Conservation (phyloP, 2,888 invertebrate species). For the Nesidiocoris tenuis region DNA sequence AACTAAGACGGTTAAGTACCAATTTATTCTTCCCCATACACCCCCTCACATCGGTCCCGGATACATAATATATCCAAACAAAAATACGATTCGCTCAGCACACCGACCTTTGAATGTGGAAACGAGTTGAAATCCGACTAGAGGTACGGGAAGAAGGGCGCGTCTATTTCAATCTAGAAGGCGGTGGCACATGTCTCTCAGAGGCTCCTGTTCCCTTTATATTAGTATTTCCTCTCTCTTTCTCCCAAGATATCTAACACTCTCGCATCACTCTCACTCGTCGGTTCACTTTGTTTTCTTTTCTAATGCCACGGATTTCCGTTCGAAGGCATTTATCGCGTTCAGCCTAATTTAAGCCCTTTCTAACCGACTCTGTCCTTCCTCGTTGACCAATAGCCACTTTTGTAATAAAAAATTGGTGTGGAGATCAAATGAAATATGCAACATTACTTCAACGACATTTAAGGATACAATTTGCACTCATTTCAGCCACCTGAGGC, state of each 20-base stretch:
- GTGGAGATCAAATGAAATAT: too few species aligned
- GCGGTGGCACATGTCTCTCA: conserved; percentile 39
- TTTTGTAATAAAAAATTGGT: too few species aligned
- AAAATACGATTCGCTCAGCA: too few species aligned
- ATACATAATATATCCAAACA: too few species aligned
- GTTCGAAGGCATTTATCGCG: conserved; percentile 16
- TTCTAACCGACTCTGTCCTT: neutral
- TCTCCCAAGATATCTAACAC: neutral
- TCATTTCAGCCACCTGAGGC: too few species aligned
- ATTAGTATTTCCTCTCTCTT: conserved; percentile 32
- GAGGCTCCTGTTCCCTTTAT: conserved; percentile 20
- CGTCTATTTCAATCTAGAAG: conserved; percentile 33
- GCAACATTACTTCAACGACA: too few species aligned
- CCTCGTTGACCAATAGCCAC: too few species aligned
- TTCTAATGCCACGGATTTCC: conserved; percentile 27
- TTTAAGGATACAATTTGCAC: too few species aligned
- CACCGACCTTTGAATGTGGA: neutral
- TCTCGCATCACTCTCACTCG: neutral
- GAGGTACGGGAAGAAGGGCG: neutral
- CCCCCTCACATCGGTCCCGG: too few species aligned
- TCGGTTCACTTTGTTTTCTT: conserved; percentile 14
- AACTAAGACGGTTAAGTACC: too few species aligned
- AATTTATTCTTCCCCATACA: too few species aligned
- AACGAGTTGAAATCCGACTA: neutral
- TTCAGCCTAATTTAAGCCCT: conserved; percentile 17